phyloP scores from a whole-genome alignment of 1,140 invertebrate genomes.

The Drosophila nebulosa region DNA sequence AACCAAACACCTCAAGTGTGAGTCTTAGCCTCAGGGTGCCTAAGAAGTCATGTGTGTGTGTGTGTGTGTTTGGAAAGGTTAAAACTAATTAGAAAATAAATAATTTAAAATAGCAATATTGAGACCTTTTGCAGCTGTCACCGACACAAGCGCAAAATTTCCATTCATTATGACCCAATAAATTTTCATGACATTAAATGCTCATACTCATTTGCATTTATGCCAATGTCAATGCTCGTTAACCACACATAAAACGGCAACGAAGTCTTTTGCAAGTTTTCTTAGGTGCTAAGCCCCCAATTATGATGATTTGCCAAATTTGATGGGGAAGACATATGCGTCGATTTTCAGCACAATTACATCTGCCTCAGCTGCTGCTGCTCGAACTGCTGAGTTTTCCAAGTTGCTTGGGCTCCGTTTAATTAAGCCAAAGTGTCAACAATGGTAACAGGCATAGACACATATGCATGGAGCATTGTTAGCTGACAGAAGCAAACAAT shows the following conservation, averaged over 20 bases:
- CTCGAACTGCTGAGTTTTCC: conserved; percentile 42
- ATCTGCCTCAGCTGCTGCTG: too few species aligned
- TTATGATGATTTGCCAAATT: conserved; percentile 37
- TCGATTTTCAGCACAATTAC: conserved; percentile 20
- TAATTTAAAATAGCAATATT: conserved; percentile 49
- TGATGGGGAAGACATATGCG: conserved; percentile 28
- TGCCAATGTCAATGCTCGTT: conserved; percentile 19
- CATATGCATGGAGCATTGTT: conserved; percentile 36
- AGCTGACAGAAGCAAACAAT: conserved; percentile 32
- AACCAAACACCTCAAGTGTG: conserved; percentile 43
- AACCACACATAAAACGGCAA: neutral
- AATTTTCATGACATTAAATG: conserved; percentile 39
- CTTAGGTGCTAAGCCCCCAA: conserved; percentile 33
- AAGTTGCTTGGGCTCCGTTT: conserved; percentile 36
- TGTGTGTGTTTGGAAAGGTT: neutral
- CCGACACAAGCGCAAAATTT: conserved; percentile 12
- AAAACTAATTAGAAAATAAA: conserved; percentile 69
- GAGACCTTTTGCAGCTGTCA: conserved; percentile 14
- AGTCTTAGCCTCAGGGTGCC: conserved; percentile 18
- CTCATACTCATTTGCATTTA: conserved; percentile 58
- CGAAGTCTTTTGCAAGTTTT: conserved; percentile 23
- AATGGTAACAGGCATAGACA: conserved; percentile 43
- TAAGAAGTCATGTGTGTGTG: too few species aligned
- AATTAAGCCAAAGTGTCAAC: conserved; percentile 71
- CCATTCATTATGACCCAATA: neutral